phyloP scores from a whole-genome alignment of 2,797 vertebrate genomes.

The Scomberomorus guttatus region DNA sequence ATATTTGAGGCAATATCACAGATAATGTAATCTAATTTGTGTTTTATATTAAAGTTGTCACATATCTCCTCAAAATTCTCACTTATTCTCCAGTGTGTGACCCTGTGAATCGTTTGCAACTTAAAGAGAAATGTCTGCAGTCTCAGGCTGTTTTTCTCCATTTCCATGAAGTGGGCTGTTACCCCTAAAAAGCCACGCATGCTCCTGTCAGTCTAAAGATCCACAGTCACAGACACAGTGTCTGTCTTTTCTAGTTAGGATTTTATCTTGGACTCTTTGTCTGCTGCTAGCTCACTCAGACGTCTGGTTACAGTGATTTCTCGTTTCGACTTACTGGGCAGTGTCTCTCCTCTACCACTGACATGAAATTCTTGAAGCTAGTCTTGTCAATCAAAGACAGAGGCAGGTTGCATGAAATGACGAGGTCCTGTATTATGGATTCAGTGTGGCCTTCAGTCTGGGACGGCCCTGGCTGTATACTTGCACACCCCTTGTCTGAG shows the following conservation, averaged over 20 bases:
- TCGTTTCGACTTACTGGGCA: slow-evolving; percentile 33
- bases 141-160: slow-evolving; percentile 11
- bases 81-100: slow-evolving; percentile 52
- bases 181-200: slow-evolving; percentile 43
- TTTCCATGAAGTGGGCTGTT: slow-evolving; percentile 44
- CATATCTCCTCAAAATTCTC: slow-evolving; percentile 39
- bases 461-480: slow-evolving; percentile 20
- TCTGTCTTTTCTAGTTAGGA: slow-evolving; percentile 30
- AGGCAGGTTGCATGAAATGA: slow-evolving; percentile 42
- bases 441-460: slow-evolving; percentile 41
- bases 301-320: slow-evolving; percentile 25
- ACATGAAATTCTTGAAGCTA: slow-evolving; percentile 33
- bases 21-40: slow-evolving; percentile 41
- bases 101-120: slow-evolving; percentile 40
- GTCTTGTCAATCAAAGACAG: slow-evolving; percentile 40
- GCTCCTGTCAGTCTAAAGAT: slow-evolving; percentile 45
- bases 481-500: neutral
- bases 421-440: slow-evolving; percentile 41
- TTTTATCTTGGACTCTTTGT: slow-evolving; percentile 32
- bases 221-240: slow-evolving; percentile 39
- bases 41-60: slow-evolving; percentile 30
- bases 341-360: slow-evolving; percentile 36
- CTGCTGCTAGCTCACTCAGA: slow-evolving; percentile 37
- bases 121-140: slow-evolving; percentile 37
- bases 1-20: slow-evolving; percentile 35